Conservation (phyloP, 2,797 vertebrate species). For the Sebastes hubbsi region DNA sequence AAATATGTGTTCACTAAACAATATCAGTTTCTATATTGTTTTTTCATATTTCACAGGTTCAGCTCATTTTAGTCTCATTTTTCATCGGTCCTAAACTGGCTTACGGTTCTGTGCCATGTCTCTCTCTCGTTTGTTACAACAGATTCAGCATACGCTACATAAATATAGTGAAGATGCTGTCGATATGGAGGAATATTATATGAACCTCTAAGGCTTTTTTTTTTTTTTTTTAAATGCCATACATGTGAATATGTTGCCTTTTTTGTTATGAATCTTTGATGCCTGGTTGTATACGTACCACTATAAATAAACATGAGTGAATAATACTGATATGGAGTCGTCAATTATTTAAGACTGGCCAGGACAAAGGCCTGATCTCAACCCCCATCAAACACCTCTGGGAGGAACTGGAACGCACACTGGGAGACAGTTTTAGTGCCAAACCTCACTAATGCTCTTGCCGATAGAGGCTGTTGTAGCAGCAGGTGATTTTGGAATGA, state of each 20-base stretch:
- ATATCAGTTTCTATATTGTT: neutral
- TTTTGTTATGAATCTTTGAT: constrained; percentile 37
- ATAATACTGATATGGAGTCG: neutral
- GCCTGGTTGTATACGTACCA: constrained; percentile 38
- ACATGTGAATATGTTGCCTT: constrained; percentile 41
- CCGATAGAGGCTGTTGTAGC: neutral
- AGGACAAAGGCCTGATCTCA: neutral
- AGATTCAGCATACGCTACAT: constrained; percentile 5
- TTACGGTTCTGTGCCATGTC: neutral
- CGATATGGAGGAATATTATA: constrained; percentile 2
- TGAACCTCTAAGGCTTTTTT: neutral
- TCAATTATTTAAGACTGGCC: neutral
- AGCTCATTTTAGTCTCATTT: neutral
- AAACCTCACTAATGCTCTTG: neutral
- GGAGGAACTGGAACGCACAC: neutral
- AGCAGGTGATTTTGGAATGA: neutral
- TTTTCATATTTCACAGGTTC: neutral
- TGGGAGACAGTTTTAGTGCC: neutral
- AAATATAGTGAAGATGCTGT: constrained; percentile 17
- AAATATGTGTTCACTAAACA: neutral
- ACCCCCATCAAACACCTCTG: neutral
- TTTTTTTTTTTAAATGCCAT: constrained; percentile 16
- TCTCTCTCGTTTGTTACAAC: constrained; percentile 6
- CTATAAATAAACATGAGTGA: constrained; percentile 70
- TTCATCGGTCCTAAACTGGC: neutral